phyloP scores from a whole-genome alignment of 2,797 vertebrate genomes.

The Sebastes oblongus region DNA sequence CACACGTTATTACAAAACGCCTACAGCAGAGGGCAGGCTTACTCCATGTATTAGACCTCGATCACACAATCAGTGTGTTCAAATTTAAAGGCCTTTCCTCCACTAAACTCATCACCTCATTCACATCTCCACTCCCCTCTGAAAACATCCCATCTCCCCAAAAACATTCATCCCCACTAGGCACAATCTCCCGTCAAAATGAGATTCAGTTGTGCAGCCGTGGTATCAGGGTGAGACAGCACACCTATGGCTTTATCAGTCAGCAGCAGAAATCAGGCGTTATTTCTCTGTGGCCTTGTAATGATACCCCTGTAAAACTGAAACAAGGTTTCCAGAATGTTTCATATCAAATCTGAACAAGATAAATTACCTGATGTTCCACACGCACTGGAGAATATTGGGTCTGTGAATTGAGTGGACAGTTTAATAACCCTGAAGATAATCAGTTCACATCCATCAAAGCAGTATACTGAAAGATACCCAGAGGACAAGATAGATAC shows the following conservation, averaged over 20 bases:
- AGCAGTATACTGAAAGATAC: neutral
- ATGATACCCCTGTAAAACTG: conserved; percentile 1
- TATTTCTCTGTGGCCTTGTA: neutral
- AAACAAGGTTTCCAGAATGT: neutral
- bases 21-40: conserved; percentile 47
- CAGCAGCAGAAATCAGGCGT: neutral
- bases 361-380: neutral
- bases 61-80: neutral
- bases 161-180: neutral
- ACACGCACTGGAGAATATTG: neutral
- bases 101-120: neutral
- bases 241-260: conserved; percentile 25
- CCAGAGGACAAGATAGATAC: neutral
- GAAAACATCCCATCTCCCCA: neutral
- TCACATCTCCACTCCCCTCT: neutral
- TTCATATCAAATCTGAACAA: neutral
- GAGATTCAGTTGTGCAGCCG: conserved; percentile 25
- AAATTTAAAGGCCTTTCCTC: neutral
- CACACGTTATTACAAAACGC: neutral
- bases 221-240: neutral
- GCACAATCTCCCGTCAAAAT: neutral
- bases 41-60: neutral
- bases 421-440: neutral
- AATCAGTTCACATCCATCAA: neutral
- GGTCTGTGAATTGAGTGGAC: neutral